Conservation (phyloP, 2,797 vertebrate genomes). For the Borostomias antarcticus region DNA sequence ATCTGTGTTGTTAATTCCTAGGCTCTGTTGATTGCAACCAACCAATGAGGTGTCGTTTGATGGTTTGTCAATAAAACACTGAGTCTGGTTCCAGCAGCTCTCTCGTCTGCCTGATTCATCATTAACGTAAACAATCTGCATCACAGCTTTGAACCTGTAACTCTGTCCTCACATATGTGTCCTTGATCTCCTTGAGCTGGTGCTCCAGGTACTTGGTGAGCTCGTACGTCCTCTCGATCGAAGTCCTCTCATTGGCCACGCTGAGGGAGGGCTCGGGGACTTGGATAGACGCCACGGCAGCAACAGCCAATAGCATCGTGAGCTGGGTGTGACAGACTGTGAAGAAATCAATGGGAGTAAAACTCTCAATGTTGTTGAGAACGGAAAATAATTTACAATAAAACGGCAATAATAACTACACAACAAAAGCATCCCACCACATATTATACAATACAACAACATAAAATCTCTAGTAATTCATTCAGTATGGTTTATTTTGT, state of each 20-base stretch:
- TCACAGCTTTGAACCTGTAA: neutral
- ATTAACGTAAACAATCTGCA: too few relatives aligned
- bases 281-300: constrained; percentile 77
- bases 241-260: constrained; percentile 88
- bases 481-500: too few relatives aligned
- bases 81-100: too few relatives aligned
- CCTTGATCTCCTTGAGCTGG: constrained; percentile 93
- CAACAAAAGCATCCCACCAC: too few relatives aligned
- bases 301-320: constrained; percentile 81
- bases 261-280: constrained; percentile 80
- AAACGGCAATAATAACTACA: neutral
- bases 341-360: constrained; percentile 25
- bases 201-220: constrained; percentile 97
- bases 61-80: too few relatives aligned
- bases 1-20: too few relatives aligned
- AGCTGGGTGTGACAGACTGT: constrained; percentile 71
- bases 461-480: too few relatives aligned
- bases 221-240: constrained; percentile 96
- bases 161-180: constrained; percentile 87
- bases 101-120: too few relatives aligned
- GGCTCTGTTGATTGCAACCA: too few relatives aligned
- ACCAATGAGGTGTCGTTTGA: too few relatives aligned
- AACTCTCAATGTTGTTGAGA: neutral
- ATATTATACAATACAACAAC: too few relatives aligned
- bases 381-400: constrained; percentile 12